These are phyloP conservation scores for Argyresthia albistria DNA, from an alignment of 2,888 invertebrate species.

Conservation along the genomic window DNA sequence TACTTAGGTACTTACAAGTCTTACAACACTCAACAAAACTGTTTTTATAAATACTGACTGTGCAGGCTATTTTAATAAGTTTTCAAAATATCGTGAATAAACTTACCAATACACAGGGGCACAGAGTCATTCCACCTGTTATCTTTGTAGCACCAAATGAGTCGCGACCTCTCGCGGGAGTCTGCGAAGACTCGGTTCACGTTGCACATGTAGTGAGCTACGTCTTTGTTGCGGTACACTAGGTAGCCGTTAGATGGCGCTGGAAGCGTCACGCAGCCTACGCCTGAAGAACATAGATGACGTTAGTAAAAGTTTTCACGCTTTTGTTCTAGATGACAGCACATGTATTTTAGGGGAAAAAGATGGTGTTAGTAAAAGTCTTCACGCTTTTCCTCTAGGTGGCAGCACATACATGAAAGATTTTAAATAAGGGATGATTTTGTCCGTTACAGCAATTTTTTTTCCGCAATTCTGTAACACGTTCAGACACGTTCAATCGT, in stretches of 20 bases:
- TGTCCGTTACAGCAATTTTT: too few relatives aligned
- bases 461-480: too few relatives aligned
- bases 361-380: neutral
- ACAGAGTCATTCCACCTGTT: constrained; percentile 76
- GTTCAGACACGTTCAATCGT: too few relatives aligned
- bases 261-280: constrained; percentile 77
- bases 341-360: neutral
- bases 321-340: constrained; percentile 17
- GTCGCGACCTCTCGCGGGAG: constrained; percentile 72
- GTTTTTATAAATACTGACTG: too few relatives aligned
- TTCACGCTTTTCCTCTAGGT: constrained; percentile 12
- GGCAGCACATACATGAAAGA: constrained; percentile 11
- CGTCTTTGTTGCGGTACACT: constrained; percentile 75
- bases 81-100: neutral
- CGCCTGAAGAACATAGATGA: constrained; percentile 53
- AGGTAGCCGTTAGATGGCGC: constrained; percentile 79
- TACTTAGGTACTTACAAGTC: too few relatives aligned
- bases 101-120: constrained; percentile 78
- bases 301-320: constrained; percentile 11
- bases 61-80: too few relatives aligned
- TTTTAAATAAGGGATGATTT: too few relatives aligned
- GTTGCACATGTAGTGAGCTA: constrained; percentile 79
- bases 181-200: constrained; percentile 79
- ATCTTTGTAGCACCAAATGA: constrained; percentile 75
- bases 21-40: too few relatives aligned